These are phyloP conservation scores for Distichodus sexfasciatus DNA, from an alignment of 2,797 vertebrate genomes.

Conservation along the genomic window DNA sequence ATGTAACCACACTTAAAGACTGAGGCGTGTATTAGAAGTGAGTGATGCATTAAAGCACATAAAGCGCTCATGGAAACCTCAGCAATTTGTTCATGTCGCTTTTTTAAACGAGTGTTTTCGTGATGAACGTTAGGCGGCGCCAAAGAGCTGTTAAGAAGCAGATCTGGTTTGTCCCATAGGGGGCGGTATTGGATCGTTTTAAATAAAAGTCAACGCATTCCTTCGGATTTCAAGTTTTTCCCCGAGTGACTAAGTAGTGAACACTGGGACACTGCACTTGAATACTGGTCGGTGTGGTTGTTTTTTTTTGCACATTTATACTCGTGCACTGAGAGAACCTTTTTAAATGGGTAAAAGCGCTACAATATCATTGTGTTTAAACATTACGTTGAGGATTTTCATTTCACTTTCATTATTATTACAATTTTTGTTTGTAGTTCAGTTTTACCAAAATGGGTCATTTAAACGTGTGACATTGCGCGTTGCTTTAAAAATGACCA, in stretches of 20 bases:
- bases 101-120: neutral
- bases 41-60: no score
- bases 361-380: no score
- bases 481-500: neutral
- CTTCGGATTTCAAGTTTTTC: constrained; percentile 34
- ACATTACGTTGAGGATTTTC: no score
- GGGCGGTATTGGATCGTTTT: constrained; percentile 67
- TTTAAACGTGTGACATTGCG: neutral
- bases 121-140: constrained; percentile 32
- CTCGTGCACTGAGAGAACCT: no score
- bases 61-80: neutral
- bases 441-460: constrained; percentile 1
- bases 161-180: constrained; percentile 49
- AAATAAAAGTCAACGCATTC: constrained; percentile 56
- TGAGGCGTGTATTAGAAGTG: neutral
- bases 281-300: no score
- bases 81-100: neutral
- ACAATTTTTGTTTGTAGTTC: neutral
- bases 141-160: neutral
- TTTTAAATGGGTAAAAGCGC: neutral
- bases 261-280: neutral
- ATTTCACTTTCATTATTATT: neutral
- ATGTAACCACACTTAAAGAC: no score
- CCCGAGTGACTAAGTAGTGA: no score
- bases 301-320: no score